Evolutionary conservation across 2,113 vertebrate genomes (phyloP).

Genomic region (Austrofundulus limnaeus): DNA sequence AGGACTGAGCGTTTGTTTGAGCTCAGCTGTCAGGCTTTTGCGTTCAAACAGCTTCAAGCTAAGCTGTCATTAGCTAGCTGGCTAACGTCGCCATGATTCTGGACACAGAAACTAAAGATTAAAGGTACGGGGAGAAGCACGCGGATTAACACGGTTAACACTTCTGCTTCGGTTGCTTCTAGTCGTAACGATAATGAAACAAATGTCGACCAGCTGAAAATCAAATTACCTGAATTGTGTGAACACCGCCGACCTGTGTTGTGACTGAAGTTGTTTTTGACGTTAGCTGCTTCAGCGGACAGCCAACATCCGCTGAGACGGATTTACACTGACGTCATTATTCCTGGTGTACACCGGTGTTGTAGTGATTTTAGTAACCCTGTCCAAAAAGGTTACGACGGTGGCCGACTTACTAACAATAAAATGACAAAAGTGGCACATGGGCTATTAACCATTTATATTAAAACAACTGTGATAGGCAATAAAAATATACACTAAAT

Average conservation of each 20-base stretch:
- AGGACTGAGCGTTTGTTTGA: neutral
- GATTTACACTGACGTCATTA: slow-evolving; percentile 57
- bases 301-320: slow-evolving; percentile 50
- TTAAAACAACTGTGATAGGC: no score
- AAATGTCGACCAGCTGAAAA: neutral
- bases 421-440: neutral
- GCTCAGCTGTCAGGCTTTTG: neutral
- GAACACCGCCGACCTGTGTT: slow-evolving; percentile 8
- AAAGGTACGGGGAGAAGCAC: neutral
- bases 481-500: no score
- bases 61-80: slow-evolving; percentile 38
- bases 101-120: slow-evolving; percentile 12
- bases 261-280: slow-evolving; percentile 42
- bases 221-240: slow-evolving; percentile 42
- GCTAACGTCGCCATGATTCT: slow-evolving; percentile 33
- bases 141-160: fast-evolving
- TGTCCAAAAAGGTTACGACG: neutral
- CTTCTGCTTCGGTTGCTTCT: fast-evolving
- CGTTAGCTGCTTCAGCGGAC: slow-evolving; percentile 26
- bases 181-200: neutral
- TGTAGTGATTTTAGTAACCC: no score
- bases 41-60: neutral
- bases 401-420: no score
- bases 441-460: no score
- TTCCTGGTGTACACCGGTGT: neutral